A percentile compares a stretch with the other conserved stretches of the same genome.
Evolutionary conservation across 2,113 vertebrate species (phyloP).

Genomic region (Cochlearius cochlearius): DNA sequence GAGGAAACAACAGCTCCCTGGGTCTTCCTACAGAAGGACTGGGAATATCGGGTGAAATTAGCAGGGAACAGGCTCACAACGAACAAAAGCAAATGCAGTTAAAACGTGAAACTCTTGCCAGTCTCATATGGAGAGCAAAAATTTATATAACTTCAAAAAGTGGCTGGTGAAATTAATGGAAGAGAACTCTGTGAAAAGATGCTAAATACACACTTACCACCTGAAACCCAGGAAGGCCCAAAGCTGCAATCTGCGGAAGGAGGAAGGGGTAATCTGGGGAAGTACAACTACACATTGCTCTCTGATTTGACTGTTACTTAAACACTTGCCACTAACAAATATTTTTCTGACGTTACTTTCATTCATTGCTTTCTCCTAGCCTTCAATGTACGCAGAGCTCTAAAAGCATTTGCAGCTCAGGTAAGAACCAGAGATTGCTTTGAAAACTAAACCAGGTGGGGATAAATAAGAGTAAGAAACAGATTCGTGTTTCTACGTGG

Average conservation of each 20-base stretch:
- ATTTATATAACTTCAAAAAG: background rate
- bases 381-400: background rate
- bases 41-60: background rate
- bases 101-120: background rate
- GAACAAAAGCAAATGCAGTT: background rate
- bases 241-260: background rate
- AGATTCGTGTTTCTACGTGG: background rate
- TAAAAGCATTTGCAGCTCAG: background rate
- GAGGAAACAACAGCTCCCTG: background rate
- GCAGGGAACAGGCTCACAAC: background rate
- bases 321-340: background rate
- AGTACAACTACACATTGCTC: background rate
- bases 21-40: background rate
- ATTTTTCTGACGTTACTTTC: background rate
- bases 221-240: background rate
- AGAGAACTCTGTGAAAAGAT: background rate
- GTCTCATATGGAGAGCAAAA: background rate
- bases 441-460: background rate
- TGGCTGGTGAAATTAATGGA: background rate
- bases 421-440: constrained; percentile 46
- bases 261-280: background rate
- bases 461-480: background rate
- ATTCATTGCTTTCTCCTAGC: constrained; percentile 44
- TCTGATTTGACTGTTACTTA: background rate
- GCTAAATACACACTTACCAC: background rate